Conservation (phyloP, 2,113 vertebrate genomes). For the Pogona vitticeps region DNA sequence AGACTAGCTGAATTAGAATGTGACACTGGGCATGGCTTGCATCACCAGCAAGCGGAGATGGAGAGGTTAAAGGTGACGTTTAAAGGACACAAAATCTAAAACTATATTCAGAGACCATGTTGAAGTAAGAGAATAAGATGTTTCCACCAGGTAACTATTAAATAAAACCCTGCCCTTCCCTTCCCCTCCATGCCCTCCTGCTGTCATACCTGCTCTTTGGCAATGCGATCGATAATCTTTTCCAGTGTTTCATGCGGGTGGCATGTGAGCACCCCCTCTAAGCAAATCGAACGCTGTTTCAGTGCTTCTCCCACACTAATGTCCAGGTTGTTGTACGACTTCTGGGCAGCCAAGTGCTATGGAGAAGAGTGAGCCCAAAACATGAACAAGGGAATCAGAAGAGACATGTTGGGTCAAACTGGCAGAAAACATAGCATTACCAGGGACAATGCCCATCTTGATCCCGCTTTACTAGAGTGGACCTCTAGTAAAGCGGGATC, state of each 20-base stretch:
- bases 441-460: neutral
- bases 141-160: neutral
- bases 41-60: neutral
- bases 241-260: constrained; percentile 87
- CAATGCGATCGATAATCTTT: constrained; percentile 86
- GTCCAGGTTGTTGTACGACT: constrained; percentile 91
- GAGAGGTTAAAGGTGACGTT: neutral
- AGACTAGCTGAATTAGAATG: neutral
- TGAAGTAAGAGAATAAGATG: neutral
- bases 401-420: neutral
- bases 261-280: constrained; percentile 92
- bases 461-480: neutral
- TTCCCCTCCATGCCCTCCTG: accelerated
- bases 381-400: neutral
- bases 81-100: neutral
- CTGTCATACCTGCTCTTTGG: constrained; percentile 82
- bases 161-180: neutral
- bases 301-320: constrained; percentile 86
- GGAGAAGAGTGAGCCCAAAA: constrained; percentile 3
- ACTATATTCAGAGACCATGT: neutral
- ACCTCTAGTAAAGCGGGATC: too few species aligned
- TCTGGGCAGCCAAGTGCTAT: constrained; percentile 90
- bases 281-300: constrained; percentile 74
- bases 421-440: neutral
- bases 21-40: neutral